Evolutionary conservation across 37 sponge, comb jelly and placozoan species (phyloP), one percentile per base, ranked within the genome.

Genomic region (Diacarnus erythraeanus): DNA sequence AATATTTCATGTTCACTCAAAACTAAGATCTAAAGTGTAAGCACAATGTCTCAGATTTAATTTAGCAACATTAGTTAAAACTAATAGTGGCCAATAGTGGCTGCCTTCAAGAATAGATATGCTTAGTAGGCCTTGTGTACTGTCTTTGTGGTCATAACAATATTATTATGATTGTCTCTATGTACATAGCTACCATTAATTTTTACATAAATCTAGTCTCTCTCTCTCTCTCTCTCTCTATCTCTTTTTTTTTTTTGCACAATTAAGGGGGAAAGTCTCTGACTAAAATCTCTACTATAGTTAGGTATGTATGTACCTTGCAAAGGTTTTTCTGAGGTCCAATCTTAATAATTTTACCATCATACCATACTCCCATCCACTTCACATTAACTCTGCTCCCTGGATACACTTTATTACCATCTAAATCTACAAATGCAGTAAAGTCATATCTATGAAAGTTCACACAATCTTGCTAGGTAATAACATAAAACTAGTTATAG

Each of bases 311-410:
- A n/a, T 59, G 35, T 63, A 87, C 82, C 72, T 59, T 76, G 58
- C 71, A 71, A 6, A 87, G 72, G 38, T 81, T 56, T 1, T 33
- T 23, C 31, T 87, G 40, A 6, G 82, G 88, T 42, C 88, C 88
- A 43, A 87, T 38, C 54, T 75, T 57, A 8, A 81, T 12, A 2
- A 87, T 72, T n/a, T 15, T 67, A 10, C 88, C 88, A 36, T 69
- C 78, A 42, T 87, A 77, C 88, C 88, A 87, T 23, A 37, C 47
- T 29, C 69, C 88, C 3, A 41, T 41, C 88, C 88, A 87, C 17
- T 31, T 38, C 29, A 87, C 72, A 39, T 65, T 51, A 1, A 87
- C 88, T 29, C 20, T 6, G 47, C 68, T 37, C 17, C 82, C 82
- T 34, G 57, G 58, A 4, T 80, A 61, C 4, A 86, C 35, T 0